Conservation (phyloP, 2,888 invertebrate genomes). For the Polydrusus tereticollis region DNA sequence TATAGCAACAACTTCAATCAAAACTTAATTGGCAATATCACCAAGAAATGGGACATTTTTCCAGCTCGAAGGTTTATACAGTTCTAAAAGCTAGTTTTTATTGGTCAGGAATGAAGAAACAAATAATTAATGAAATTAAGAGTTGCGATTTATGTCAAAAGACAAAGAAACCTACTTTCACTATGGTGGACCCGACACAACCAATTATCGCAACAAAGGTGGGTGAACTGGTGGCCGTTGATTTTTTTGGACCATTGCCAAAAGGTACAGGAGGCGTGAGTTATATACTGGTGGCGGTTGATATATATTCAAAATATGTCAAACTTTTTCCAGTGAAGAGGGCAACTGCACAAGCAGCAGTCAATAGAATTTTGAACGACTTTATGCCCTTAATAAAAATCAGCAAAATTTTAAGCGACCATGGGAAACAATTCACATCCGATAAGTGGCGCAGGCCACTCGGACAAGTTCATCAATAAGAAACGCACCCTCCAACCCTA, state of each 20-base stretch:
- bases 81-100: slow-evolving; percentile 9
- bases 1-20: slow-evolving; percentile 1
- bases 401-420: slow-evolving; percentile 27
- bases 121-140: slow-evolving; percentile 13
- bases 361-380: neutral
- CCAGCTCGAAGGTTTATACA: slow-evolving; percentile 19
- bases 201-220: slow-evolving; percentile 16
- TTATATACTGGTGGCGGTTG: slow-evolving; percentile 52
- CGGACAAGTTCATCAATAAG: slow-evolving; percentile 32
- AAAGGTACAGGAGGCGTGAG: slow-evolving; percentile 30
- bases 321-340: slow-evolving; percentile 46
- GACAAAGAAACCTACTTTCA: slow-evolving; percentile 24
- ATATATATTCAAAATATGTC: slow-evolving; percentile 52
- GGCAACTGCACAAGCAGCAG: slow-evolving; percentile 17
- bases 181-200: neutral
- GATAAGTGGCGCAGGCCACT: slow-evolving; percentile 42
- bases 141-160: slow-evolving; percentile 50
- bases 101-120: slow-evolving; percentile 22
- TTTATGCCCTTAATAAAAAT: neutral
- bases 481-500: slow-evolving; percentile 44
- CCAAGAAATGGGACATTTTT: slow-evolving; percentile 41
- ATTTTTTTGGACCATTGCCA: slow-evolving; percentile 51
- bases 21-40: slow-evolving; percentile 17
- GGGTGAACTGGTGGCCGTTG: slow-evolving; percentile 48
- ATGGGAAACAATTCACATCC: slow-evolving; percentile 53